Base-by-base conservation (phyloP, 92 coral and sea anemone species). In the Heteractis magnifica region DNA sequence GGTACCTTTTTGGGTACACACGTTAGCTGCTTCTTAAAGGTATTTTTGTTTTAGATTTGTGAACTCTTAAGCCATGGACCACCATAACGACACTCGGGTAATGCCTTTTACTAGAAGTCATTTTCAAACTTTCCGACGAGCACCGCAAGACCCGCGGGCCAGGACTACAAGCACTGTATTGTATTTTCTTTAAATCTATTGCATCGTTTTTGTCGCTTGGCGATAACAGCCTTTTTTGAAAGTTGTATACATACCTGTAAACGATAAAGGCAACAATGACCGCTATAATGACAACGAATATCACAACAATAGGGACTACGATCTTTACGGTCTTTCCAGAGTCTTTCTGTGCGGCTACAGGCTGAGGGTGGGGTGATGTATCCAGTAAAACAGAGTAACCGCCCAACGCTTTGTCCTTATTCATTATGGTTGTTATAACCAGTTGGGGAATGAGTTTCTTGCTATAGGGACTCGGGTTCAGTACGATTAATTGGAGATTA, bases 281-380 rank as follows among this genome's bases (percentile, higher is more conserved):
- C 6, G 75, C 53, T 3, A 56, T 58, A 56, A 55, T 34, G 21
- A 83, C 48, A 8, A 75, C 71, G 0, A 83, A 19, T 18, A 83
- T 5, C 23, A 83, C 86, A 18, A 83, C 86, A n/a, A 83, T 83
- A 4, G 86, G 80, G 0, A 83, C 80, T 18, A 83, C 86, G 20
- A 83, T 41, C 41, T 52, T 58, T 8, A 75, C 80, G 15, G 58
- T 74, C 11, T 41, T 55, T 23, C 34, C 55, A 8, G 20, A 4
- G 12, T 14, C 41, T 13, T 51, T 72, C 6, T 16, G 51, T 21
- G 86, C 21, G 15, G 41, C 21, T 34, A 34, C 44, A 34, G 44
- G 44, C 44, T 34, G 44, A 13, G 70, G 20, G 0, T 4, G 52
- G 0, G 79, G 71, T 0, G 15, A 2, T 14, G 51, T 41, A 11